These are phyloP conservation scores for Panzeria rudis DNA, from an alignment of 2,888 invertebrate species.

Conservation along the genomic window DNA sequence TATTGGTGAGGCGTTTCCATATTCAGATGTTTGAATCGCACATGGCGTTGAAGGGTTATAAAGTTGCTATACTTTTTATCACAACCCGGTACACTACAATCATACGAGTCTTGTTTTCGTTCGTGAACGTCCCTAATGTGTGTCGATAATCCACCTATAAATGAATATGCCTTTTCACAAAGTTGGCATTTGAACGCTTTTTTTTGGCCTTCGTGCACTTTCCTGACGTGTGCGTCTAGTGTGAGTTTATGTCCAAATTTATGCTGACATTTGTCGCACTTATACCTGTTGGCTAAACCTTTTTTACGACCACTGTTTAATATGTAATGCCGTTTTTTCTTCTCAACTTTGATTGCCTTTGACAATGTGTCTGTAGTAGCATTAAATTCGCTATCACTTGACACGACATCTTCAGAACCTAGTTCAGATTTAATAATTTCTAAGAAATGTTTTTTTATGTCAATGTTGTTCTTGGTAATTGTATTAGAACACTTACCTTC, in stretches of 20 bases:
- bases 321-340: constrained; percentile 57
- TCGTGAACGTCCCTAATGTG: constrained; percentile 80
- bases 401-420: not conserved
- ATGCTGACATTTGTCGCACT: constrained; percentile 77
- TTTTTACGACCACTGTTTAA: constrained; percentile 72
- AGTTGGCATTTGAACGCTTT: constrained; percentile 79
- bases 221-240: constrained; percentile 78
- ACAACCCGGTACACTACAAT: constrained; percentile 78
- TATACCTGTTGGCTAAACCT: constrained; percentile 76
- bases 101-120: constrained; percentile 76
- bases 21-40: constrained; percentile 79
- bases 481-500: not conserved
- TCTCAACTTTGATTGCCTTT: not conserved
- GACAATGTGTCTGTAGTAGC: not conserved
- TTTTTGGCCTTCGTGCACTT: constrained; percentile 80
- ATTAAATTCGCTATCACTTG: constrained; percentile 26
- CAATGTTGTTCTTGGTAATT: not conserved
- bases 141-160: constrained; percentile 80
- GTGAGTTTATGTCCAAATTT: constrained; percentile 79
- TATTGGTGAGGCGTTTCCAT: constrained; percentile 74
- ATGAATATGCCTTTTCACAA: constrained; percentile 80
- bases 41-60: constrained; percentile 81
- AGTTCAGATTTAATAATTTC: constrained; percentile 40
- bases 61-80: constrained; percentile 80
- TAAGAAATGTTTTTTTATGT: constrained; percentile 1